A percentile compares a stretch with the other conserved stretches of the same genome.
phyloP scores from a whole-genome alignment of 2,113 vertebrate genomes.

The Indri indri region DNA sequence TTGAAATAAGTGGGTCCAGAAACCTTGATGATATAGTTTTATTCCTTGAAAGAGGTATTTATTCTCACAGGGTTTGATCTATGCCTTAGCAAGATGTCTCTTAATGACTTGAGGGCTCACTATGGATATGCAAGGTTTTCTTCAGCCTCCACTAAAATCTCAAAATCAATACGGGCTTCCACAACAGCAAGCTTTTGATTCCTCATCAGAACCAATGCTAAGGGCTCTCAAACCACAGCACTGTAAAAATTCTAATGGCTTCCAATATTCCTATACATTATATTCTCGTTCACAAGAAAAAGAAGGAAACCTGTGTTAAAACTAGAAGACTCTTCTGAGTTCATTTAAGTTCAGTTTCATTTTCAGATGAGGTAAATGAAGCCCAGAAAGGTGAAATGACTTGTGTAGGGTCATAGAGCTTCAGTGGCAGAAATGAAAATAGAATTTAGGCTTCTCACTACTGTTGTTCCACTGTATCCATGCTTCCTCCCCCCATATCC shows the following conservation, averaged over 20 bases:
- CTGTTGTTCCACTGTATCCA: conserved; percentile 33
- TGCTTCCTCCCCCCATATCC: conserved; percentile 52
- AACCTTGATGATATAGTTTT: conserved; percentile 61
- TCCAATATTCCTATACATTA: neutral
- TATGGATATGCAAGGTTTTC: conserved; percentile 46
- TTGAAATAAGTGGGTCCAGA: conserved; percentile 58
- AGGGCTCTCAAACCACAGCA: conserved; percentile 40
- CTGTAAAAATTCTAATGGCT: conserved; percentile 40
- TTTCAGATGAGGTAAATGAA: conserved; percentile 53
- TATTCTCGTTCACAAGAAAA: conserved; percentile 35
- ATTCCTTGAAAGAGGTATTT: conserved; percentile 53
- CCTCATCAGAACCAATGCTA: conserved; percentile 27
- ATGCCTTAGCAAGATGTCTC: conserved; percentile 49
- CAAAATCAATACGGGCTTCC: conserved; percentile 39
- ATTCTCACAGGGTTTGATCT: conserved; percentile 49
- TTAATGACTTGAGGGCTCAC: conserved; percentile 44
- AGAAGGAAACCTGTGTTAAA: conserved; percentile 51
- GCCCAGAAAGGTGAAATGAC: conserved; percentile 53
- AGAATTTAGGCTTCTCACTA: conserved; percentile 41
- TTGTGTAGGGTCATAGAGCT: conserved; percentile 17
- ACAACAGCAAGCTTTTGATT: conserved; percentile 43
- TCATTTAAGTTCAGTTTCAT: conserved; percentile 42
- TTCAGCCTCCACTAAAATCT: conserved; percentile 61
- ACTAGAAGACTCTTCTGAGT: conserved; percentile 21
- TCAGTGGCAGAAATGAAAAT: conserved; percentile 53